phyloP scores from a whole-genome alignment of 2,888 invertebrate species.

The Caenorhabditis sp. region DNA sequence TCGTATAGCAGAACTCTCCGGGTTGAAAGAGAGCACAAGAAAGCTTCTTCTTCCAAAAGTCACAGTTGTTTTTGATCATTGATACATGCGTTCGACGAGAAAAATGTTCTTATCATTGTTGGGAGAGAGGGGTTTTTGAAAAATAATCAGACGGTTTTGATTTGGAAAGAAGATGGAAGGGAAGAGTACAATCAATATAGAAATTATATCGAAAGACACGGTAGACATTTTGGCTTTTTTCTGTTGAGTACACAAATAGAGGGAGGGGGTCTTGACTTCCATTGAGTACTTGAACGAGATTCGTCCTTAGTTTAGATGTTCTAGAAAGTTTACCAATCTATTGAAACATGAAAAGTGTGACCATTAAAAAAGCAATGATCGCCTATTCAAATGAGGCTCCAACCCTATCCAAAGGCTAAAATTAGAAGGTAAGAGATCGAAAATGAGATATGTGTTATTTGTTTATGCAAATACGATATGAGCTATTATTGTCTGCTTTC shows the following conservation, averaged over 20 bases:
- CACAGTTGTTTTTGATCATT: constrained; percentile 50
- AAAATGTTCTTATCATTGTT: constrained; percentile 23
- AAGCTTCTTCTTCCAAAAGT: constrained; percentile 21
- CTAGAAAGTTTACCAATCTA: too few species aligned
- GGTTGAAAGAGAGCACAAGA: not conserved
- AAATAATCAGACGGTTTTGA: constrained; percentile 9
- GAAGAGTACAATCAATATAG: constrained; percentile 7
- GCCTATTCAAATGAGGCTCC: not conserved
- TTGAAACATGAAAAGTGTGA: too few species aligned
- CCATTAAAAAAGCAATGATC: too few species aligned
- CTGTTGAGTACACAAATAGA: constrained; percentile 11
- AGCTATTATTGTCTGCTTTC: constrained; percentile 9
- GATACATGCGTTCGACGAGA: constrained; percentile 34
- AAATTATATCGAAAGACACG: constrained; percentile 1
- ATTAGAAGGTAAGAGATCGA: constrained; percentile 22
- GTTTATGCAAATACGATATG: constrained; percentile 25
- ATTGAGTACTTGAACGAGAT: not conserved
- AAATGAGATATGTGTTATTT: constrained; percentile 26
- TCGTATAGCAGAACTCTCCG: constrained; percentile 44
- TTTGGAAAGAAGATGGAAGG: not conserved
- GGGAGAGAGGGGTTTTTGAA: constrained; percentile 11
- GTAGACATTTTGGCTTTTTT: constrained; percentile 24
- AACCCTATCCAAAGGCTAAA: not conserved
- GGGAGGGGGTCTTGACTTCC: not conserved
- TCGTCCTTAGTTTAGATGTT: too few species aligned